Base-by-base conservation (phyloP, 2,888 invertebrate species). In the Itoplectis maculator region DNA sequence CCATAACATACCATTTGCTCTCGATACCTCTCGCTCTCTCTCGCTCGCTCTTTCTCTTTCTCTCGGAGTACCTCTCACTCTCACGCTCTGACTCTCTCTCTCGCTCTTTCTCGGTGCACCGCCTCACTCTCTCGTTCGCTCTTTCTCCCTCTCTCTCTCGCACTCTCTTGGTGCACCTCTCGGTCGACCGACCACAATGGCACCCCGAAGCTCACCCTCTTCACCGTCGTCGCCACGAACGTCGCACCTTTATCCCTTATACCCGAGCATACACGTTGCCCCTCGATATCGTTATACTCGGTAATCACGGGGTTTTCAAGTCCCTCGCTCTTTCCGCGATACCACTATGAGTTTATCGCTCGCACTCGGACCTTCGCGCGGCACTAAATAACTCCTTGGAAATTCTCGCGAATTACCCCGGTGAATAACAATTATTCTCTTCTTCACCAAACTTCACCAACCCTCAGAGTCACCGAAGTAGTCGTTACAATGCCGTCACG, bases 1-100 rank as follows among this genome's bases (percentile, higher is more conserved):
- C 86, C 88, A 88, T 88, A 87, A 89, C 85, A 84, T 88, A 85
- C 85, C 86, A 86, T 89, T 89, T 83, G 81, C 81, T 83, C 81
- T 72, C 73, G 68, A 73, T 74, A 74, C 54, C 73, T 49, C 65
- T 29, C 29, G 29, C 29, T 29, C 29, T 29, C 5, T 29, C 29
- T n/a, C n/a, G n/a, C n/a, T 29, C 29, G 2, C 29, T 29, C 29
- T 29, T 5, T 29, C 29, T 29, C 29, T 5, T 5, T 15, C 66
- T 74, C 74, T 15, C 68, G 63, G 18, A 68, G 68, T 59, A 37
- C 79, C 72, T 56, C 81, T n/a, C n/a, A n/a, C 56, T 68, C 63
- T n/a, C n/a, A n/a, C n/a, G n/a, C n/a, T n/a, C n/a, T n/a, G n/a
- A n/a, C n/a, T 29, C 29, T 29, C 29, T 29, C 29, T 29, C 29